Evolutionary conservation across 2,888 invertebrate genomes (phyloP).

Genomic region (Geophilus truncorum): DNA sequence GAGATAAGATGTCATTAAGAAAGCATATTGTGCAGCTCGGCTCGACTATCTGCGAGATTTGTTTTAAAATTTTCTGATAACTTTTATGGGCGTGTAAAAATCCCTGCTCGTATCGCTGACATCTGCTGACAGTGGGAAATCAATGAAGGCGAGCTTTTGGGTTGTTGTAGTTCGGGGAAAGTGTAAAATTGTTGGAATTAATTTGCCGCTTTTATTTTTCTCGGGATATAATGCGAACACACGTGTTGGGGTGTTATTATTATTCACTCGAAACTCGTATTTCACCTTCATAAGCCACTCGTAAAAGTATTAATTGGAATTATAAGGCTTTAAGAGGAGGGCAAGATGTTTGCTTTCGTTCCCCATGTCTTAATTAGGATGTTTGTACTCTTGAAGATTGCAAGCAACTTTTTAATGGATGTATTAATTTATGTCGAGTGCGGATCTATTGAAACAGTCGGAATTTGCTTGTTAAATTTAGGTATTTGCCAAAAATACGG

Average conservation of each 20-base stretch:
- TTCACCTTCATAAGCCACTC: not conserved
- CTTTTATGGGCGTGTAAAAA: slow-evolving; percentile 4
- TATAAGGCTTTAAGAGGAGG: not conserved
- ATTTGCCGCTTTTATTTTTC: not conserved
- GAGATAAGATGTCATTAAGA: not conserved
- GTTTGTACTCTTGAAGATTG: too few relatives aligned
- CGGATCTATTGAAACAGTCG: too few relatives aligned
- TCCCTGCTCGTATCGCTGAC: not conserved
- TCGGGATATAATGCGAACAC: not conserved
- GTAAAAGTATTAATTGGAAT: not conserved
- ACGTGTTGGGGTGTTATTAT: not conserved
- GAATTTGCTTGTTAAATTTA: too few relatives aligned
- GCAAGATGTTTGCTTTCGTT: not conserved
- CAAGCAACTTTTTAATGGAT: too few relatives aligned
- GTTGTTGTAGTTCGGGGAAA: not conserved
- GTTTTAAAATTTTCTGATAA: slow-evolving; percentile 10
- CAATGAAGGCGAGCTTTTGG: not conserved
- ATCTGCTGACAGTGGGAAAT: not conserved
- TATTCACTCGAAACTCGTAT: not conserved
- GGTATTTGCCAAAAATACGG: too few relatives aligned
- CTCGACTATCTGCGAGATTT: not conserved
- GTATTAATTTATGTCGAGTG: too few relatives aligned
- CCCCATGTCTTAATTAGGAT: too few relatives aligned
- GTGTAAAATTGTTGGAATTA: not conserved
- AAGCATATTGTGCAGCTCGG: not conserved